Base-by-base conservation (phyloP, 2,113 vertebrate genomes). In the Chlamydotis undulata region DNA sequence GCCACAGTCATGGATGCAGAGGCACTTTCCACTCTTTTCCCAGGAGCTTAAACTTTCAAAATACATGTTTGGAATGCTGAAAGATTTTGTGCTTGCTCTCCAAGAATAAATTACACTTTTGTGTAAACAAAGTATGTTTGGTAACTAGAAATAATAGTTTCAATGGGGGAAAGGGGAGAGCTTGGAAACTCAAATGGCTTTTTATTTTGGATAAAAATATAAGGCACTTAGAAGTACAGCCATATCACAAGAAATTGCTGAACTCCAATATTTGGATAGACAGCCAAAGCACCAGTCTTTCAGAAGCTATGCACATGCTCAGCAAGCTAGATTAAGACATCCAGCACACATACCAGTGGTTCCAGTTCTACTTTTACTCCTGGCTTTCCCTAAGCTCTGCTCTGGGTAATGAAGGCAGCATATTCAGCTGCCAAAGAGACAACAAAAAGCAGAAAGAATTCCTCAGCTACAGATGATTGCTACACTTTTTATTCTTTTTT, bases 1-100 rank as follows among this genome's bases (percentile, higher is more conserved):
- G 23, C 29, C 50, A 10, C 11, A 23, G 50, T 2, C 49, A 2
- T 0, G 7, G 1, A 0, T 43, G 68, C 52, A 59, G 19, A 60
- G 49, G 19, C 26, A 14, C 9, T 8, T 87, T 9, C 45, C 50
- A 56, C 57, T 77, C 56, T 43, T 60, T 65, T 49, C 49, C 67
- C 76, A 74, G 73, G 17, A 86, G 37, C 14, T 80, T 59, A 4
- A 25, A 12, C 19, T 75, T 94, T 39, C 52, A 57, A 79, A 85
- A 82, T 4, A 14, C 2, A 12, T 2, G 8, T 28, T 37, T 19
- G 9, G 39, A 70, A 89, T 11, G 49, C 33, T 68, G 67, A 49
- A 87, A 73, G 19, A 59, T 33, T 53, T 61, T 2, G 7, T 16
- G 12, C 45, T 76, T 89, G 39, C 57, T 83, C 19, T 69, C 31